Base-by-base conservation (phyloP, 2,888 invertebrate species). In the Epirrhoe tristata region DNA sequence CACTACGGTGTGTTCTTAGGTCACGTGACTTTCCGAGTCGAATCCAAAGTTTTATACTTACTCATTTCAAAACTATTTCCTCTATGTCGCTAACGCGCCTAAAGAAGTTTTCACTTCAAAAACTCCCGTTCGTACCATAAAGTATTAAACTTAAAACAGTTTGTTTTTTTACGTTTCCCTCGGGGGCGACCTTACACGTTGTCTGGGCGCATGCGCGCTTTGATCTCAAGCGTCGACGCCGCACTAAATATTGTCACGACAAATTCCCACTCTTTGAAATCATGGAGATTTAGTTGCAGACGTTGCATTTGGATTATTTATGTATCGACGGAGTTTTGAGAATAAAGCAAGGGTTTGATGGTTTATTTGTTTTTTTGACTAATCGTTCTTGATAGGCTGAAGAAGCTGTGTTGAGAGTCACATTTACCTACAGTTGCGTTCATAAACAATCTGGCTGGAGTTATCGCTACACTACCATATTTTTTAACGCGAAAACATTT, bases 181-280 rank as follows among this genome's bases (percentile, higher is more conserved):
- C 79, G 90, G 86, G 89, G 81, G 81, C 80, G 79, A 91, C 91
- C 91, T 64, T 89, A 87, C 85, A 77, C 84, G 88, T 80, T 82
- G 80, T 78, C 74, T 64, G 63, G 78, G 82, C 24, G 81, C 87
- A 87, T 83, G 77, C 71, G 77, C 69, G 69, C 86, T 87, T 87
- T 87, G 87, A 86, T 84, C 80, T 86, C 76, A 59, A 74, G 63
- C 77, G 68, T 78, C 77, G 71, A 79, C 83, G 87, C 84, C 88
- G 75, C 82, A 84, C 81, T 92, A 91, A 92, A 92, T 91, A 84
- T 85, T 86, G 91, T 89, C 89, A 81, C 78, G 91, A 92, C 91
- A 91, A 92, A 92, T 92, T 91, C 89, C 84, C 82, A 86, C 81
- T 86, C 88, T 89, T 89, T 90, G 90, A 91, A 88, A 91, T 90